Base-by-base conservation (phyloP, 1,140 invertebrate genomes). In the Radopholus similis region DNA sequence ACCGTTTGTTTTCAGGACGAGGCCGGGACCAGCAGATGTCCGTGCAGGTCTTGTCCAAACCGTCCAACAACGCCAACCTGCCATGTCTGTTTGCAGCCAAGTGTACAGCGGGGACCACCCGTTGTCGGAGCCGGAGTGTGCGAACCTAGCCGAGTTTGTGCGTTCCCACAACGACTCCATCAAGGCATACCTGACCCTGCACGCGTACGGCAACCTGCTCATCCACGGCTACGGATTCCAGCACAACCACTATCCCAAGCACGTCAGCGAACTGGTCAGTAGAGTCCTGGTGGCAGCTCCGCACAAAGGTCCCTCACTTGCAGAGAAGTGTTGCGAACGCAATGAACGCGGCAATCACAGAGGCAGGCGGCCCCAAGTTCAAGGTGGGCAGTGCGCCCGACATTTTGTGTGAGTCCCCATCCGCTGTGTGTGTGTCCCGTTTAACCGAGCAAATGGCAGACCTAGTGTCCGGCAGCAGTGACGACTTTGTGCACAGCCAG, bases 181-280 rank as follows among this genome's bases (percentile, higher is more conserved):
- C 15, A 74, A 70, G 53, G 76, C 63, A 15, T 78, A 78, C 58
- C 53, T 81, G 49, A 72, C 76, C 26, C 49, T 81, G 35, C 78
- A 81, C 54, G 76, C 78, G 9, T 82, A 70, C 60, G 74, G 72
- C 47, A 83, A 85, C 67, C 75, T 81, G 58, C 83, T 83, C 77
- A 75, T 86, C 6, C 82, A 82, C 64, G 84, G 85, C 1, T 86
- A 83, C 83, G 85, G 85, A 21, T 85, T 83, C 57, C 73, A 74
- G 54, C n/a, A 18, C 4, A 56, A 64, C 1, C 73, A 74, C 8
- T 59, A 71, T n/a, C 83, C 84, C 2, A 21, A 63, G 2, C 82
- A 85, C 72, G 72, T 76, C 9, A 11, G 37, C 6, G 79, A 84
- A 34, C 64, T 86, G 74, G 38, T 47, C 8, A 51, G 18, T 13